These are phyloP conservation scores for Chrysochloris asiatica DNA, from an alignment of 2,113 vertebrate genomes.

Conservation along the genomic window DNA sequence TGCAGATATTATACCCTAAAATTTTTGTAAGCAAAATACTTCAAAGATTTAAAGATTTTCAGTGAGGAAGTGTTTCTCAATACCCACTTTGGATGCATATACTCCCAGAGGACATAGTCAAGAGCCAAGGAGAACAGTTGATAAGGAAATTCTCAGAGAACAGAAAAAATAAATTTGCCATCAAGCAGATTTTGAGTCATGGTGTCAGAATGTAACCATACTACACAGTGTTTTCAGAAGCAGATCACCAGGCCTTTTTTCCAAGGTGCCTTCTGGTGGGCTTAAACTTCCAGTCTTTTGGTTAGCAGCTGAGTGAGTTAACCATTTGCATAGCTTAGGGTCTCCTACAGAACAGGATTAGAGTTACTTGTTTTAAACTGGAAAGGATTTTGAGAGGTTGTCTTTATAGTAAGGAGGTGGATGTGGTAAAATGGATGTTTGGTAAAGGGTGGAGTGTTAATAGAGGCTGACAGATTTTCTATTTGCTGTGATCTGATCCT, in stretches of 20 bases:
- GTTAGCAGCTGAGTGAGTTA: too few relatives aligned
- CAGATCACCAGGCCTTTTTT: neutral
- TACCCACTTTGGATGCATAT: too few relatives aligned
- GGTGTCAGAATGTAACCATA: neutral
- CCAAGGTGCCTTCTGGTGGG: neutral
- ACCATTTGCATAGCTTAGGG: too few relatives aligned
- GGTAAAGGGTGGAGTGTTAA: neutral
- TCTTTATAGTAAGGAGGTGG: too few relatives aligned
- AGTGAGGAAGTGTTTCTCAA: too few relatives aligned
- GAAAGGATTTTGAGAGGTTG: neutral
- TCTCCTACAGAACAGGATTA: neutral
- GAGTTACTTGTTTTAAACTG: neutral
- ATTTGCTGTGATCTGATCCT: neutral
- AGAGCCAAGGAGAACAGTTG: neutral
- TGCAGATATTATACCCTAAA: neutral
- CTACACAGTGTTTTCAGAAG: neutral
- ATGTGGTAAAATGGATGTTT: neutral
- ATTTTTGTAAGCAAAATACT: neutral
- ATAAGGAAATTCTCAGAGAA: neutral
- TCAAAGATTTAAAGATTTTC: slow-evolving; percentile 3
- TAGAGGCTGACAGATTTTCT: neutral
- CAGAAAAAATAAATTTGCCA: neutral
- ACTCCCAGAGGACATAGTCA: neutral
- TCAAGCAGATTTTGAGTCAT: too few relatives aligned
- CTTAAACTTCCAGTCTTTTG: neutral